Base-by-base conservation (phyloP, 1,140 invertebrate species). In the Eupristina koningsbergeri region DNA sequence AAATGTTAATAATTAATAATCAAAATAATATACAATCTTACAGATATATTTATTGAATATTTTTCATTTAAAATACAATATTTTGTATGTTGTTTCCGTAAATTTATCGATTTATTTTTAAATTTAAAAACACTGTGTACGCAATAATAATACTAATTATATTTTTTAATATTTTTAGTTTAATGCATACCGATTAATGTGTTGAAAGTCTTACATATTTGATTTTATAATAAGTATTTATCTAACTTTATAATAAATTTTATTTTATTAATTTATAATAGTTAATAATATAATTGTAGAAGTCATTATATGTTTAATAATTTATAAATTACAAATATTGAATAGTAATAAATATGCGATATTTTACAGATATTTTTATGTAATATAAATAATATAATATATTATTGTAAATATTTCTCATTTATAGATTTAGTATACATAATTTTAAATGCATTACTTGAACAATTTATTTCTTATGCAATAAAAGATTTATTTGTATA, bases 1-100 rank as follows among this genome's bases (percentile, higher is more conserved):
- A 6, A 29, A 26, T 61, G 75, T 63, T 53, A 85, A 80, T 73
- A 69, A 84, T 58, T 64, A 31, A 79, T 63, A n/a, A n/a, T n/a
- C n/a, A n/a, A n/a, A n/a, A n/a, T n/a, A n/a, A n/a, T n/a, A n/a
- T n/a, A n/a, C n/a, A n/a, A n/a, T n/a, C n/a, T n/a, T n/a, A n/a
- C n/a, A n/a, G n/a, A n/a, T n/a, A n/a, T n/a, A n/a, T n/a, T n/a
- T n/a, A n/a, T n/a, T n/a, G n/a, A n/a, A n/a, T n/a, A n/a, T n/a
- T n/a, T n/a, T n/a, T n/a, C n/a, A n/a, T n/a, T n/a, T n/a, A n/a
- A n/a, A n/a, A n/a, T n/a, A n/a, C n/a, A n/a, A n/a, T n/a, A n/a
- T n/a, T n/a, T n/a, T n/a, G n/a, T n/a, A n/a, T n/a, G n/a, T n/a
- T n/a, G n/a, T n/a, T n/a, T n/a, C n/a, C n/a, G n/a, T n/a, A n/a